Conservation (phyloP, 2,888 invertebrate genomes). For the Habrosyne pyritoides region DNA sequence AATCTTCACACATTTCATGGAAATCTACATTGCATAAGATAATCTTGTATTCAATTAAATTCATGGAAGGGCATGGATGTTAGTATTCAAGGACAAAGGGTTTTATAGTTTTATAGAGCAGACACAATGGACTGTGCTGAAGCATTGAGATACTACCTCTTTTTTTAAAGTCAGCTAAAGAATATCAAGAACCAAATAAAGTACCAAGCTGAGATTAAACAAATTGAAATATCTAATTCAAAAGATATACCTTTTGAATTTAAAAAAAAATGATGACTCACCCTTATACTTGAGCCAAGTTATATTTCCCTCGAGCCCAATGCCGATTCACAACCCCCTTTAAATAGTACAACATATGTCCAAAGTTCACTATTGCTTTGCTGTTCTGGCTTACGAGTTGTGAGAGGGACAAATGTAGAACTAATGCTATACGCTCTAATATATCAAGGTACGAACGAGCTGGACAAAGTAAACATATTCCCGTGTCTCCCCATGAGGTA, state of each 20-base stretch:
- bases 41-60: too few relatives aligned
- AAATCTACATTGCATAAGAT: too few relatives aligned
- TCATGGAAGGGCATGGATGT: too few relatives aligned
- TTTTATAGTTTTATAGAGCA: too few relatives aligned
- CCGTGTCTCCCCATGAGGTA: conserved; percentile 65
- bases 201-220: conserved; percentile 56
- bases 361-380: conserved; percentile 41
- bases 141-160: neutral
- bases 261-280: conserved; percentile 72
- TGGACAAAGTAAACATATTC: conserved; percentile 69
- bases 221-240: conserved; percentile 66
- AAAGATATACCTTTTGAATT: conserved; percentile 64
- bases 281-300: conserved; percentile 65
- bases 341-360: conserved; percentile 55
- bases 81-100: too few relatives aligned
- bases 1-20: too few relatives aligned
- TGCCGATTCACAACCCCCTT: conserved; percentile 58
- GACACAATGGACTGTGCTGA: too few relatives aligned
- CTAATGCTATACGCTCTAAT: conserved; percentile 36
- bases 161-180: neutral
- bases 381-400: conserved; percentile 36
- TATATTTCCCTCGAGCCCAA: conserved; percentile 73
- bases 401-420: conserved; percentile 44
- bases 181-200: neutral
- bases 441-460: conserved; percentile 44